These are phyloP conservation scores for Aspidiotus rigidus DNA, from an alignment of 2,888 invertebrate genomes.

Conservation along the genomic window DNA sequence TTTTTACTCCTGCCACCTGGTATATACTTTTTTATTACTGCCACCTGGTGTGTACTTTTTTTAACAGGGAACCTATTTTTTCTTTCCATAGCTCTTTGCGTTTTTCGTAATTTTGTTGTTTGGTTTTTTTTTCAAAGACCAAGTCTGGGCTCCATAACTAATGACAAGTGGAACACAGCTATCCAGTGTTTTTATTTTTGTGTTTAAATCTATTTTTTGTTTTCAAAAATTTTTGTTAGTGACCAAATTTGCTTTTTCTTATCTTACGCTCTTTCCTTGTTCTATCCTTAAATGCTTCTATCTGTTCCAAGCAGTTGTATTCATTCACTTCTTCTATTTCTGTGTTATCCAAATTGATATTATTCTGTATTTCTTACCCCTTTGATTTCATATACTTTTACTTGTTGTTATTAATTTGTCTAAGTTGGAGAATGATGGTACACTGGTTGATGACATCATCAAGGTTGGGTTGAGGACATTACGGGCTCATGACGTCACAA, in stretches of 20 bases:
- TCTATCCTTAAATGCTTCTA: neutral
- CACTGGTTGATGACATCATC: no score
- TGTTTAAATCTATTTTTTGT: neutral
- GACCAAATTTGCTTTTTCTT: neutral
- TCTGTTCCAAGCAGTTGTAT: neutral
- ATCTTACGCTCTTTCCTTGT: neutral
- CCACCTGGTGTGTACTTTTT: no score
- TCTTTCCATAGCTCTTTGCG: neutral
- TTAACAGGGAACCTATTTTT: no score
- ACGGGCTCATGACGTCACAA: no score
- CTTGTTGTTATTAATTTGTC: neutral
- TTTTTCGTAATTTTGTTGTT: neutral
- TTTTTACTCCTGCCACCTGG: no score
- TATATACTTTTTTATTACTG: no score
- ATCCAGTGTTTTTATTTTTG: neutral
- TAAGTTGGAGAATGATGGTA: no score
- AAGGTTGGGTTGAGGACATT: no score
- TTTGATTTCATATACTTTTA: neutral
- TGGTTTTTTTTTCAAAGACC: neutral
- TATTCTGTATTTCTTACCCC: neutral
- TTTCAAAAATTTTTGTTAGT: neutral
- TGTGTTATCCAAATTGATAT: no score
- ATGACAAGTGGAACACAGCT: neutral
- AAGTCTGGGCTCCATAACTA: neutral
- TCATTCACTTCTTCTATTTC: neutral